Percentiles rank a stretch among this genome's conserved stretches.
These are phyloP conservation scores for Forbesichthys papilliferus DNA, from an alignment of 2,113 vertebrate species.

Conservation along the genomic window DNA sequence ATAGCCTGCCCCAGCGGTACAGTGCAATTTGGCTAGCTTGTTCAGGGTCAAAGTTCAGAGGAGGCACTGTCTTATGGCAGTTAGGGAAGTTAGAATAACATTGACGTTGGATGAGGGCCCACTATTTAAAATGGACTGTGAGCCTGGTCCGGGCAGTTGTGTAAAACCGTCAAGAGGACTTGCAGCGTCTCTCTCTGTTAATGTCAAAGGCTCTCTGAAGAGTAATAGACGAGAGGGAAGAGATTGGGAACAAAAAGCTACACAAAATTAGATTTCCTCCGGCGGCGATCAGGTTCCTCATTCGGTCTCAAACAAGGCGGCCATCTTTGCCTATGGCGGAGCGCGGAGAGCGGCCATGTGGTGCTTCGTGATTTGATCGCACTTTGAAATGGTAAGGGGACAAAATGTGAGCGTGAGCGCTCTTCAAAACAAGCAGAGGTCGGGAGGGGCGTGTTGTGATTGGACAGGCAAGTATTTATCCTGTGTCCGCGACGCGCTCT, in stretches of 20 bases:
- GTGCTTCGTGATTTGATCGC: slow-evolving; percentile 54
- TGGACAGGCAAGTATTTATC: slow-evolving; percentile 71
- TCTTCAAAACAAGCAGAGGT: slow-evolving; percentile 61
- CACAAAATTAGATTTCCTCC: slow-evolving; percentile 61
- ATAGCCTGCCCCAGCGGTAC: slow-evolving; percentile 7
- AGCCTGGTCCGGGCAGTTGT: slow-evolving; percentile 46
- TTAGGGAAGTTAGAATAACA: slow-evolving; percentile 61
- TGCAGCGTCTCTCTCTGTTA: slow-evolving; percentile 40
- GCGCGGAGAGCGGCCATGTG: slow-evolving; percentile 10
- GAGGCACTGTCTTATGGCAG: slow-evolving; percentile 55
- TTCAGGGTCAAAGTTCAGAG: slow-evolving; percentile 51
- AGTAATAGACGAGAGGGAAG: slow-evolving; percentile 14
- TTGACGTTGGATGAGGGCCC: slow-evolving; percentile 60
- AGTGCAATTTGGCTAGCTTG: slow-evolving; percentile 33
- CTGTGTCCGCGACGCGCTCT: slow-evolving; percentile 47
- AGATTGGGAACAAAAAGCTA: slow-evolving; percentile 45
- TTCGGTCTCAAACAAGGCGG: slow-evolving; percentile 28
- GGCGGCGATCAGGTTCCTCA: slow-evolving; percentile 28
- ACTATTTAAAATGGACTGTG: slow-evolving; percentile 39
- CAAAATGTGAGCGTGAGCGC: slow-evolving; percentile 56
- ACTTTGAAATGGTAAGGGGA: slow-evolving; percentile 68
- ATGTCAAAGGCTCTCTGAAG: slow-evolving; percentile 41
- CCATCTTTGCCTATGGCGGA: slow-evolving; percentile 26
- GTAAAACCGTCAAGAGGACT: slow-evolving; percentile 46
- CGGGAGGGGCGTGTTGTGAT: slow-evolving; percentile 67